Conservation (phyloP, 2,888 invertebrate genomes). For the Papilio demoleus region DNA sequence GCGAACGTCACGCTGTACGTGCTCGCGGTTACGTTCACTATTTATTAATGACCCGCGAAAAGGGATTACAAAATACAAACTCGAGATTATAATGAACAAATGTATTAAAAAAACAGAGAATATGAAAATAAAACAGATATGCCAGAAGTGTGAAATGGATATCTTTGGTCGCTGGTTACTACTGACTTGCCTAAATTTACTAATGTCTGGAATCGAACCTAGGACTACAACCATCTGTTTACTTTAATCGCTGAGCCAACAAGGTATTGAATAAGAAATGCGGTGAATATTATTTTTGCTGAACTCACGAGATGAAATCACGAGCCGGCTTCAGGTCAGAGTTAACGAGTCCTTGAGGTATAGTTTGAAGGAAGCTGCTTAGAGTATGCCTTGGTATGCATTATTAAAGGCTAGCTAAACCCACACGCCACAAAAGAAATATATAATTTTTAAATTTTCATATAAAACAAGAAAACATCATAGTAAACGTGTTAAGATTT, state of each 20-base stretch:
- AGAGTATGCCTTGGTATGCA: neutral
- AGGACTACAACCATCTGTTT: neutral
- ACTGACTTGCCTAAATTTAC: neutral
- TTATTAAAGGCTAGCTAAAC: neutral
- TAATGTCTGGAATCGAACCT: neutral
- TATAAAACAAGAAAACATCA: too few relatives aligned
- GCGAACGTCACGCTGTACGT: slow-evolving; percentile 20
- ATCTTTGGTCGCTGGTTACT: neutral
- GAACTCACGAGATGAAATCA: slow-evolving; percentile 12
- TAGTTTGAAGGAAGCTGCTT: neutral
- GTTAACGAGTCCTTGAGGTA: neutral
- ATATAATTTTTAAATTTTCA: too few relatives aligned
- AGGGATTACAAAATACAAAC: slow-evolving; percentile 6
- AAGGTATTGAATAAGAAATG: slow-evolving; percentile 22
- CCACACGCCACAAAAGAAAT: neutral
- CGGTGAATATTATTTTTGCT: neutral
- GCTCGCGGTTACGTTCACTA: slow-evolving; percentile 15
- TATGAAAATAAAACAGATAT: too few relatives aligned
- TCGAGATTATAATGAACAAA: neutral
- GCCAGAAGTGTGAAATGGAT: too few relatives aligned
- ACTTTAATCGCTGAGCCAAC: neutral
- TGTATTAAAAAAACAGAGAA: neutral
- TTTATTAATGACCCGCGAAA: slow-evolving; percentile 22
- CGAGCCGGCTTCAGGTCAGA: neutral
- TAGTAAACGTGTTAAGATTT: too few relatives aligned